Evolutionary conservation across 2,113 vertebrate species (phyloP).

Genomic region (Neotragus moschatus): DNA sequence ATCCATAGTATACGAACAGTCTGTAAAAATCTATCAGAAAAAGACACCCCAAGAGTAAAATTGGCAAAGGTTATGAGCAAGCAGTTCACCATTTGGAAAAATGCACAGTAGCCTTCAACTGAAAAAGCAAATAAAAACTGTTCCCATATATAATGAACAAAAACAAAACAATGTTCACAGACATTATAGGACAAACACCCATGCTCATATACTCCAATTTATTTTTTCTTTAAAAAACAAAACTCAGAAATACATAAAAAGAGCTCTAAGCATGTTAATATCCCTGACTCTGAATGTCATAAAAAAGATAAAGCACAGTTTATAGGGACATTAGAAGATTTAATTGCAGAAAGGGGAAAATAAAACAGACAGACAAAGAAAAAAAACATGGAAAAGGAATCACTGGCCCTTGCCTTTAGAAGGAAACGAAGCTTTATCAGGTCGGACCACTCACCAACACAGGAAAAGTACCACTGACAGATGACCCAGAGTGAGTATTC

Average conservation of each 20-base stretch:
- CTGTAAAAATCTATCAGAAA: neutral
- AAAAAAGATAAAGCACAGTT: neutral
- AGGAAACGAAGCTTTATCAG: neutral
- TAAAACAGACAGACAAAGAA: neutral
- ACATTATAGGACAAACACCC: neutral
- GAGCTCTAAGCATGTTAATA: neutral
- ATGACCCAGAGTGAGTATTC: neutral
- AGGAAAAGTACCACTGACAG: neutral
- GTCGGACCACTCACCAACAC: neutral
- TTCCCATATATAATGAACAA: neutral
- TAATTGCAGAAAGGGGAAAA: neutral
- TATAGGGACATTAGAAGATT: neutral
- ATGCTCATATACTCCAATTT: neutral
- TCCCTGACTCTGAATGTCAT: neutral
- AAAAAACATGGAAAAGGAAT: neutral
- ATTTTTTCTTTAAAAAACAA: neutral
- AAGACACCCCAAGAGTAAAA: neutral
- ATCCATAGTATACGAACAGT: neutral
- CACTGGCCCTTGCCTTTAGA: neutral
- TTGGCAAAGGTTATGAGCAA: neutral
- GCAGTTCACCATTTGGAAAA: neutral
- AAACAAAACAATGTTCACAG: neutral
- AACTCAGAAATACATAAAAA: neutral
- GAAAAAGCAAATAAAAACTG: neutral
- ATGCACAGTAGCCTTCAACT: neutral